Percentiles rank a stretch among this genome's conserved stretches.
phyloP scores from a whole-genome alignment of 1,140 invertebrate species.

The Leguminivora glycinivorella region DNA sequence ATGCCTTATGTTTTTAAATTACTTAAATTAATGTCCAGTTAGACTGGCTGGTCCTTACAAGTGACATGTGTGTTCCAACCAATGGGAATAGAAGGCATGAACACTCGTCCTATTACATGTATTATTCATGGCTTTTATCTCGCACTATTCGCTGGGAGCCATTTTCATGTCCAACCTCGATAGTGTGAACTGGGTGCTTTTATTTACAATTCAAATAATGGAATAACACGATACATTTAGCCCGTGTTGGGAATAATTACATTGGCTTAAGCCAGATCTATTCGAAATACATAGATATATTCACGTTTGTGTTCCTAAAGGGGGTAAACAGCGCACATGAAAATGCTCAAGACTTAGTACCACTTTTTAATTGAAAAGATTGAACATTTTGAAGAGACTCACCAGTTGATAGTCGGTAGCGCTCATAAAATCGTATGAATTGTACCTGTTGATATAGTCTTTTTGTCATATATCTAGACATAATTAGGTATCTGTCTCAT shows the following conservation, averaged over 20 bases:
- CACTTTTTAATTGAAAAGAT: no score
- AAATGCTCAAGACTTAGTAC: no score
- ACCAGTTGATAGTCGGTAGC: no score
- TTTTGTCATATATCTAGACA: no score
- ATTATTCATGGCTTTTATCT: slow-evolving; percentile 39
- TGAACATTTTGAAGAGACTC: no score
- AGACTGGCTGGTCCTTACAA: neutral
- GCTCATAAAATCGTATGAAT: no score
- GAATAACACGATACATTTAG: neutral
- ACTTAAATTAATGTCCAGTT: neutral
- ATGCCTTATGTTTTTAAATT: no score
- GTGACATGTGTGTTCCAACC: neutral
- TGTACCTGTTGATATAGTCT: no score
- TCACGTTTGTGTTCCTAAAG: no score
- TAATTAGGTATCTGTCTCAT: neutral
- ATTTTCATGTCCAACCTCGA: slow-evolving; percentile 5
- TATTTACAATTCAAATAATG: slow-evolving; percentile 18
- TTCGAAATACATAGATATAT: no score
- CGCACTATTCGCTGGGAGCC: slow-evolving; percentile 7
- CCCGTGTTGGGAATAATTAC: neutral
- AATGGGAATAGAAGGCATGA: neutral
- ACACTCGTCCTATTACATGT: slow-evolving; percentile 40
- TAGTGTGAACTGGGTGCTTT: neutral
- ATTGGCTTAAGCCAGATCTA: neutral
- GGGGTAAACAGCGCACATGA: no score